Evolutionary conservation across 2,797 vertebrate genomes (phyloP).

Genomic region (Vultur gryphus): DNA sequence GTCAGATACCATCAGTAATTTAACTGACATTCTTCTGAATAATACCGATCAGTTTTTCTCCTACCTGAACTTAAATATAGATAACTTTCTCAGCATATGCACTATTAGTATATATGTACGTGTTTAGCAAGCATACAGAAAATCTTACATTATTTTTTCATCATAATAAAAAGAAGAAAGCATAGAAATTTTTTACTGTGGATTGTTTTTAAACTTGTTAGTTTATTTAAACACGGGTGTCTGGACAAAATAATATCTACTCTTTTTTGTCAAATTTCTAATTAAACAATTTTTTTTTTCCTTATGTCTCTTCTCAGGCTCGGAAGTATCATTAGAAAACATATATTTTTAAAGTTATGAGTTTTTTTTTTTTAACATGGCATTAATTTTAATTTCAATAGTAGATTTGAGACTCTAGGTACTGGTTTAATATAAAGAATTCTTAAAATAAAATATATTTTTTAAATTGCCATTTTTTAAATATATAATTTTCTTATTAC

Average conservation of each 20-base stretch:
- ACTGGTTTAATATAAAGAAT: background rate
- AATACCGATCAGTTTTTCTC: background rate
- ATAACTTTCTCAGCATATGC: background rate
- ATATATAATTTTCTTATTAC: background rate
- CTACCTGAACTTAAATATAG: background rate
- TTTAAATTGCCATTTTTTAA: background rate
- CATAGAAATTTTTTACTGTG: fast-evolving
- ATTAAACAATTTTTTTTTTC: background rate
- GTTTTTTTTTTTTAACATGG: background rate
- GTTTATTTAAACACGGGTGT: background rate
- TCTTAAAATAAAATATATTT: background rate
- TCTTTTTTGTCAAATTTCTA: background rate
- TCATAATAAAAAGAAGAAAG: background rate
- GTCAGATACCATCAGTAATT: background rate
- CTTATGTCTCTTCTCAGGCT: background rate
- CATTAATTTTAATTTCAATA: background rate
- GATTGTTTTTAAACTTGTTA: background rate
- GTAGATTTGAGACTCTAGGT: background rate
- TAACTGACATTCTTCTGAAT: background rate
- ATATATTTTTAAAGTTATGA: background rate
- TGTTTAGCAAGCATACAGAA: background rate
- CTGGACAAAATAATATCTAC: background rate
- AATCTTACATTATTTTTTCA: background rate
- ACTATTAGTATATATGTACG: fast-evolving
- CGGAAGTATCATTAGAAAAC: background rate